Conservation (phyloP, 1,140 invertebrate genomes). For the Drosophila ironensis region DNA sequence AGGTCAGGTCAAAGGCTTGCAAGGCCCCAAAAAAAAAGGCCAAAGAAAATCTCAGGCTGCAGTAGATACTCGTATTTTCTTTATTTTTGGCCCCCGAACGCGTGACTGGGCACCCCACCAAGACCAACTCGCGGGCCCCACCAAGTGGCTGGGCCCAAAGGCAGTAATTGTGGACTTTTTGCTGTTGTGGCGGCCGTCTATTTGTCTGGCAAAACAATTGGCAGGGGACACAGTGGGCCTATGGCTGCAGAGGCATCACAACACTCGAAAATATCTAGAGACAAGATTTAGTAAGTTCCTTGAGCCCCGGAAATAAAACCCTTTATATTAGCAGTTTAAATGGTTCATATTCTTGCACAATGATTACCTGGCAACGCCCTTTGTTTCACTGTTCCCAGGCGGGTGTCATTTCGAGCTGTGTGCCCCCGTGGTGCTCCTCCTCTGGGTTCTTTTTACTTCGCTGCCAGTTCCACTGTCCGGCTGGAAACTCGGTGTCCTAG, state of each 20-base stretch:
- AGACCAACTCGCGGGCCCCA: conserved; percentile 12
- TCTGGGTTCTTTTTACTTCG: background rate
- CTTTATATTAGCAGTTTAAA: no score
- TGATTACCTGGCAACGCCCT: background rate
- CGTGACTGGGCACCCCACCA: conserved; percentile 51
- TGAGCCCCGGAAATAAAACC: no score
- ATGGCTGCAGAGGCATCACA: no score
- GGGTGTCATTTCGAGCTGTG: conserved; percentile 1
- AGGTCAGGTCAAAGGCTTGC: conserved; percentile 46
- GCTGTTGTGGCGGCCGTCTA: conserved; percentile 34
- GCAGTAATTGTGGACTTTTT: conserved; percentile 42
- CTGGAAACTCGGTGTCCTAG: conserved; percentile 19
- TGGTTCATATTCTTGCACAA: background rate
- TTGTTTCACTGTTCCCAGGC: background rate
- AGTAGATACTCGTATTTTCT: no score
- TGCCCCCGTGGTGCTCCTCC: background rate
- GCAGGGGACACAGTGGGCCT: conserved; percentile 24
- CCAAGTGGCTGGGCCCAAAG: conserved; percentile 25
- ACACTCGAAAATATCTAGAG: no score
- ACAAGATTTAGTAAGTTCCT: no score
- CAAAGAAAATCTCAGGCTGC: conserved; percentile 26
- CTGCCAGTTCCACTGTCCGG: conserved; percentile 9
- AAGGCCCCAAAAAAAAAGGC: conserved; percentile 4
- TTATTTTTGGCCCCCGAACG: conserved; percentile 7
- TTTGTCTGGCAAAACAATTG: conserved; percentile 56